A percentile compares a stretch with the other conserved stretches of the same genome.
phyloP scores from a whole-genome alignment of 2,113 vertebrate species.

The Hypanus sabinus region DNA sequence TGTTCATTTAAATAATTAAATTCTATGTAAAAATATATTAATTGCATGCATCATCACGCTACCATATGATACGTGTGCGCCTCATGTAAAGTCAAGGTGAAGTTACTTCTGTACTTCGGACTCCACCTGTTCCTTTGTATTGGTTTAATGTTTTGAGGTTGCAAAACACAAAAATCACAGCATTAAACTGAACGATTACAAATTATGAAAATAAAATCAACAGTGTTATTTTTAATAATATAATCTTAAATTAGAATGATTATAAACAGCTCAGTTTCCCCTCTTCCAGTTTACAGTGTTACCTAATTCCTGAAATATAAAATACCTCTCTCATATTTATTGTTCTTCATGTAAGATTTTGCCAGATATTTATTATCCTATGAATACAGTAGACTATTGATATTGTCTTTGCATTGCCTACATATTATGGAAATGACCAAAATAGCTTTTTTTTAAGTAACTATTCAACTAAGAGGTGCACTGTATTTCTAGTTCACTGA shows the following conservation, averaged over 20 bases:
- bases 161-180: not conserved
- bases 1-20: too few species aligned
- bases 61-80: too few species aligned
- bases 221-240: not conserved
- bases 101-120: too few species aligned
- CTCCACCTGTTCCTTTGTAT: too few species aligned
- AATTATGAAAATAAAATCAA: too few species aligned
- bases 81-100: too few species aligned
- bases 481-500: conserved; percentile 7
- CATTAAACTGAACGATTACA: not conserved
- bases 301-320: too few species aligned
- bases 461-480: not conserved
- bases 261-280: not conserved
- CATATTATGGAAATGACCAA: not conserved
- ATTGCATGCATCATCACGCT: too few species aligned
- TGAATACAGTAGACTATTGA: not conserved
- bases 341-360: not conserved
- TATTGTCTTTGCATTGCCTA: not conserved
- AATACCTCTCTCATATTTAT: not conserved
- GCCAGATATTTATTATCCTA: not conserved
- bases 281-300: not conserved
- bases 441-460: not conserved
- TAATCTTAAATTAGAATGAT: not conserved
- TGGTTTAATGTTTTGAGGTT: too few species aligned
- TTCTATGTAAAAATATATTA: too few species aligned